phyloP scores from a whole-genome alignment of 23 tunicate genomes.

The Phallusia fumigata region DNA sequence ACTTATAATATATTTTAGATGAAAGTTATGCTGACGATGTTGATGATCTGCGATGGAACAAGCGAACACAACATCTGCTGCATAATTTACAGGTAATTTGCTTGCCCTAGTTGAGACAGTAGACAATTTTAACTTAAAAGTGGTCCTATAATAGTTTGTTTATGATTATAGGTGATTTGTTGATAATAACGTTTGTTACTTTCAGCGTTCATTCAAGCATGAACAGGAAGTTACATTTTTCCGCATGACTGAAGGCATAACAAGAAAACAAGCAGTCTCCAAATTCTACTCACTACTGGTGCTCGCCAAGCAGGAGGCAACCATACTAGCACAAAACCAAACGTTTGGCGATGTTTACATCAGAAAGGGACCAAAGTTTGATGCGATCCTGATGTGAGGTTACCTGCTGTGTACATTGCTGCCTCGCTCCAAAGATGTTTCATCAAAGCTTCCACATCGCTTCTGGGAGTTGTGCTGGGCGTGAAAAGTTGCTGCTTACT shows the following conservation, averaged over 20 bases:
- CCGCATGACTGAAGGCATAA: slow-evolving; percentile 76
- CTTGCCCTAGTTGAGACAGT: too few species aligned
- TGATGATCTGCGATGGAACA: slow-evolving; percentile 90
- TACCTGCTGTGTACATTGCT: background rate
- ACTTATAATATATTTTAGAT: background rate
- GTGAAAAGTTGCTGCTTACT: too few species aligned
- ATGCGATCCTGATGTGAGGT: slow-evolving; percentile 68
- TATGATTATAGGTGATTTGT: too few species aligned
- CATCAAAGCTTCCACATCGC: slow-evolving; percentile 61
- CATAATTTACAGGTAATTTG: slow-evolving; percentile 70
- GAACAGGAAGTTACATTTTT: slow-evolving; percentile 75
- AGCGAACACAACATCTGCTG: slow-evolving; percentile 81
- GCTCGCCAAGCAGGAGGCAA: slow-evolving; percentile 93
- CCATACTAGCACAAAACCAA: slow-evolving; percentile 56
- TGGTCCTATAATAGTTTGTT: too few species aligned
- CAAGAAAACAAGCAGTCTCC: slow-evolving; percentile 87
- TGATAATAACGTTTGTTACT: too few species aligned
- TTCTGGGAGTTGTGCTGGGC: too few species aligned
- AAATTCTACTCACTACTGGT: slow-evolving; percentile 95
- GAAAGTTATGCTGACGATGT: slow-evolving; percentile 80
- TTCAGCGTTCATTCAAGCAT: slow-evolving; percentile 78
- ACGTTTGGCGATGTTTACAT: slow-evolving; percentile 84
- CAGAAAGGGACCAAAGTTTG: slow-evolving; percentile 85
- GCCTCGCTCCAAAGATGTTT: slow-evolving; percentile 25
- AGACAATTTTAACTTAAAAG: background rate